These are phyloP conservation scores for Diarsia dahlii DNA, from an alignment of 2,888 invertebrate genomes.

Conservation along the genomic window DNA sequence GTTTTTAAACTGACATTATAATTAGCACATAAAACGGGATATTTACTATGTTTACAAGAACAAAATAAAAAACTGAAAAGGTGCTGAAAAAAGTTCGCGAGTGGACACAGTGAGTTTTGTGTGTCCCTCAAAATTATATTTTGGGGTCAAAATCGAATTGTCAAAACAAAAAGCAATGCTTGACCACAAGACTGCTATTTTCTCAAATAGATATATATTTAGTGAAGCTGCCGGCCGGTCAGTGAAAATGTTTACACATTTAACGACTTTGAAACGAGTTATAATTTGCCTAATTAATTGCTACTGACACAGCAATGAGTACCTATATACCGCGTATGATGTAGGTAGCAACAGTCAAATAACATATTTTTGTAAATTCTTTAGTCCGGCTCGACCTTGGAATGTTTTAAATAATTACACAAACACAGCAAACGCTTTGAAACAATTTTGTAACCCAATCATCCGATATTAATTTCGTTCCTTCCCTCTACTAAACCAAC, in stretches of 20 bases:
- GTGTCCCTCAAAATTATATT: too few relatives aligned
- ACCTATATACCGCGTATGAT: too few relatives aligned
- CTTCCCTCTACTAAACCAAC: constrained; percentile 28
- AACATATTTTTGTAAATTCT: background rate
- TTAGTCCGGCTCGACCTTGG: background rate
- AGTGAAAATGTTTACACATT: background rate
- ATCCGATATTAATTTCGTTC: constrained; percentile 31
- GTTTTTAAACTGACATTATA: too few relatives aligned
- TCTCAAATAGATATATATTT: background rate
- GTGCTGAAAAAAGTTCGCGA: too few relatives aligned
- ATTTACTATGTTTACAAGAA: too few relatives aligned
- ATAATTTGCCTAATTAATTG: background rate
- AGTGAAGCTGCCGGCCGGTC: background rate
- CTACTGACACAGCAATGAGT: background rate
- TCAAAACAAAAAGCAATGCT: background rate
- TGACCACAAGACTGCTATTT: background rate
- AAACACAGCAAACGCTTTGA: constrained; percentile 4
- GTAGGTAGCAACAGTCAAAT: background rate
- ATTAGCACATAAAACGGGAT: too few relatives aligned
- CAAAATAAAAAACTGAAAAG: too few relatives aligned
- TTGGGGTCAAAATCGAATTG: too few relatives aligned
- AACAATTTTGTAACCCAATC: constrained; percentile 29
- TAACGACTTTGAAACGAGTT: background rate
- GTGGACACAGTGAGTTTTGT: too few relatives aligned
- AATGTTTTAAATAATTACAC: constrained; percentile 25